Percentiles rank a stretch among this genome's conserved stretches.
These are phyloP conservation scores for Drosophila kanapiae DNA, from an alignment of 1,140 invertebrate genomes.

Conservation along the genomic window DNA sequence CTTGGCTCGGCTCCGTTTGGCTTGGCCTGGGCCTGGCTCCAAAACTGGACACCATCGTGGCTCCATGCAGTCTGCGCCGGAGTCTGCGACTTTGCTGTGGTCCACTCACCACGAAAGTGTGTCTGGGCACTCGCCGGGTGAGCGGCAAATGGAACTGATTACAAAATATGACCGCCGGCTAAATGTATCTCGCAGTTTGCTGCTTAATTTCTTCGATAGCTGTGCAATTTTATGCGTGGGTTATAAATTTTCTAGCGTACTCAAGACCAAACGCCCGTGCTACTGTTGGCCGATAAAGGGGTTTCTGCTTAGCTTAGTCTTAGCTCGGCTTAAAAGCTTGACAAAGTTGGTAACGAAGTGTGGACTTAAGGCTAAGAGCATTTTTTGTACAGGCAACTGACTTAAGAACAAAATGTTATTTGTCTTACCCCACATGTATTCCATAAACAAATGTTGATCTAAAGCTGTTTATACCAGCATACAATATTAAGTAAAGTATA, in stretches of 20 bases:
- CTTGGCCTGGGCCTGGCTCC: slow-evolving; percentile 31
- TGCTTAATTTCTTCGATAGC: slow-evolving; percentile 81
- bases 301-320: slow-evolving; percentile 17
- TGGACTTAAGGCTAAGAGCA: background rate
- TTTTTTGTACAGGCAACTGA: background rate
- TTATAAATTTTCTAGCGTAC: slow-evolving; percentile 58
- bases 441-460: background rate
- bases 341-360: slow-evolving; percentile 21
- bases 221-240: slow-evolving; percentile 69
- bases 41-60: slow-evolving; percentile 52
- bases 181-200: slow-evolving; percentile 80
- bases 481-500: background rate
- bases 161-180: slow-evolving; percentile 82
- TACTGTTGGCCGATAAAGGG: slow-evolving; percentile 51
- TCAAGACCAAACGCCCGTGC: slow-evolving; percentile 61
- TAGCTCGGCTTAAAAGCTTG: slow-evolving; percentile 9
- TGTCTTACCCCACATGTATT: background rate
- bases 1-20: slow-evolving; percentile 17
- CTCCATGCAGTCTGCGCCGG: slow-evolving; percentile 61
- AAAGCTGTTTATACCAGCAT: background rate
- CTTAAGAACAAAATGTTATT: background rate
- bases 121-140: slow-evolving; percentile 36
- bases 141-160: slow-evolving; percentile 83
- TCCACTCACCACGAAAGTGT: slow-evolving; percentile 31
- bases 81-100: slow-evolving; percentile 37